phyloP scores from a whole-genome alignment of 2,888 invertebrate genomes.

The Ypsolopha scabrella region DNA sequence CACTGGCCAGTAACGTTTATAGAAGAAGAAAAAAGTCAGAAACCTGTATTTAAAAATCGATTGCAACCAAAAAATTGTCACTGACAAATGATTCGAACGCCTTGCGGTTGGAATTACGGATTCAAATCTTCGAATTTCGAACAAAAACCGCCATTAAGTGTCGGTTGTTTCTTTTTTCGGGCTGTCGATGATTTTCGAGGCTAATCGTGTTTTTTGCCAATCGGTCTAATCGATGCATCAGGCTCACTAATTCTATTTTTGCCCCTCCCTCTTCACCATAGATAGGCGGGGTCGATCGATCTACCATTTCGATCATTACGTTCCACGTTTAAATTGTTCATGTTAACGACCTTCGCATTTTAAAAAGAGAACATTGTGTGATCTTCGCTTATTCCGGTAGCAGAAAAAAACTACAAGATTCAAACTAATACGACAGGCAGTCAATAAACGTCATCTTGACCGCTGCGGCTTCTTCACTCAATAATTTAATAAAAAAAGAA shows the following conservation, averaged over 20 bases:
- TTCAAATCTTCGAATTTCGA: constrained; percentile 66
- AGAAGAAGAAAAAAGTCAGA: constrained; percentile 23
- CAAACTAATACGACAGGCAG: neutral
- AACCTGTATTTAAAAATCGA: constrained; percentile 70
- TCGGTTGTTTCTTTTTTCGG: constrained; percentile 59
- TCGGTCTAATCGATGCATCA: constrained; percentile 64
- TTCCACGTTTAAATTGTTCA: neutral
- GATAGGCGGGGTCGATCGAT: constrained; percentile 62
- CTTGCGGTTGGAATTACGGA: constrained; percentile 68
- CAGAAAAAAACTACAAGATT: constrained; percentile 1
- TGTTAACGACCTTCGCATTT: neutral
- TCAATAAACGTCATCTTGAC: neutral
- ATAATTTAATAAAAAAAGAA: constrained; percentile 58
- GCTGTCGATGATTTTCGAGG: constrained; percentile 62
- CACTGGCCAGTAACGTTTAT: no score
- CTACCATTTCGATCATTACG: constrained; percentile 39
- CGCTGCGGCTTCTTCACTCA: constrained; percentile 19
- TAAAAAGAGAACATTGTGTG: neutral
- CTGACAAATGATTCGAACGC: constrained; percentile 70
- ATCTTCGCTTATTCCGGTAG: neutral
- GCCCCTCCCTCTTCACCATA: constrained; percentile 48
- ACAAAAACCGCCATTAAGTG: constrained; percentile 67
- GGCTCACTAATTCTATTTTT: constrained; percentile 62
- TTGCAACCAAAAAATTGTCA: constrained; percentile 69
- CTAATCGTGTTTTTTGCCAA: constrained; percentile 67